Conservation (phyloP, 2,797 vertebrate species). For the Rhincodon typus region DNA sequence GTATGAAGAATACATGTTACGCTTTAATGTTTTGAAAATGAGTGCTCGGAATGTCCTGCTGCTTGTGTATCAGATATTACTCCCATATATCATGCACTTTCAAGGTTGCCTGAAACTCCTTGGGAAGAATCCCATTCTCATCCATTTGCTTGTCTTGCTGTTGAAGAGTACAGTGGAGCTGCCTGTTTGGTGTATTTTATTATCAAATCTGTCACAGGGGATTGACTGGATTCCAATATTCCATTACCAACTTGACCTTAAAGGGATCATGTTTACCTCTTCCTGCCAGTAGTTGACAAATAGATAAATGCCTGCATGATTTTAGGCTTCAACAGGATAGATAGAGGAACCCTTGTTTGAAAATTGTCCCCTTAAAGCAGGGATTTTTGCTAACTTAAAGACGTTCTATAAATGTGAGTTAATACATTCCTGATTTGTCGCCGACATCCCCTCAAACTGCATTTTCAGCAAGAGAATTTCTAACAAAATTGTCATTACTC, state of each 20-base stretch:
- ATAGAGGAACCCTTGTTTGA: neutral
- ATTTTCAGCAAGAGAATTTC: neutral
- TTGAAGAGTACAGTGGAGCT: neutral
- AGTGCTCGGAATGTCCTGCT: neutral
- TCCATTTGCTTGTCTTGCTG: neutral
- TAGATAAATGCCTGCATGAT: neutral
- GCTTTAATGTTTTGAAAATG: neutral
- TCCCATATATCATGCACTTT: neutral
- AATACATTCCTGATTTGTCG: neutral
- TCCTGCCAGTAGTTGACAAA: neutral
- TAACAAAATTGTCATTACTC: neutral
- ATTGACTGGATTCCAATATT: constrained; percentile 34
- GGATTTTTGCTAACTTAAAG: neutral
- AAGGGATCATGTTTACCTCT: neutral
- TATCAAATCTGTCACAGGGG: neutral
- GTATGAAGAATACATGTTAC: neutral
- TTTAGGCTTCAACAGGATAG: neutral
- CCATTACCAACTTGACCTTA: constrained; percentile 23
- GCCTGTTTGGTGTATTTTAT: neutral
- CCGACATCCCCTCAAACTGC: neutral
- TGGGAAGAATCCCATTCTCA: neutral
- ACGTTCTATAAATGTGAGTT: neutral
- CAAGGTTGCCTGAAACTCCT: constrained; percentile 20
- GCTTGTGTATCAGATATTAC: neutral
- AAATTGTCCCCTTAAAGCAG: neutral